phyloP scores from a whole-genome alignment of 2,888 invertebrate species.

The Achlya flavicornis region DNA sequence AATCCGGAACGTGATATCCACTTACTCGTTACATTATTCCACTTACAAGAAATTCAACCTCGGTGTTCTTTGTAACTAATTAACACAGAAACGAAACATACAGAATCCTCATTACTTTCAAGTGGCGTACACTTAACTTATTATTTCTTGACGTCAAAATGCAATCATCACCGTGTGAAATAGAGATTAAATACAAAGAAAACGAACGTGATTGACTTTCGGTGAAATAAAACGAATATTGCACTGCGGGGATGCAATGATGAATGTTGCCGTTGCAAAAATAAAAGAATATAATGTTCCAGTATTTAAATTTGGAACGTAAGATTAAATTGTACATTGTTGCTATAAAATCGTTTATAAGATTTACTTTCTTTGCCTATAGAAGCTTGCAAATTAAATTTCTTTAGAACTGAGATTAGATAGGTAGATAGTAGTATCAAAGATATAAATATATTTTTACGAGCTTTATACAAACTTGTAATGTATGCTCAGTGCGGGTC shows the following conservation, averaged over 20 bases:
- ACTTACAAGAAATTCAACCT: constrained; percentile 5
- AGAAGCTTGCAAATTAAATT: background rate
- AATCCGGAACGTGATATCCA: constrained; percentile 9
- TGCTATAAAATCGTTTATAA: background rate
- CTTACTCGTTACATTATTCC: constrained; percentile 4
- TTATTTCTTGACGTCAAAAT: constrained; percentile 41
- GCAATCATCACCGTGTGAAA: constrained; percentile 55
- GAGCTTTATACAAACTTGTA: no score
- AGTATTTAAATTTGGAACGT: constrained; percentile 30
- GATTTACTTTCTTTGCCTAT: background rate
- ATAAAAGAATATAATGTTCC: constrained; percentile 25
- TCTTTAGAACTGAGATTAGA: background rate
- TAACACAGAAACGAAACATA: constrained; percentile 5
- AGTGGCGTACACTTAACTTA: constrained; percentile 20
- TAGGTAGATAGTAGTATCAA: no score
- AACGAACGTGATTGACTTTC: constrained; percentile 59
- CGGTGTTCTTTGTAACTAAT: constrained; percentile 6
- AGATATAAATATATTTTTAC: no score
- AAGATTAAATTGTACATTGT: constrained; percentile 14
- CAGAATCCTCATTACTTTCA: constrained; percentile 2
- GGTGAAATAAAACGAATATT: constrained; percentile 34
- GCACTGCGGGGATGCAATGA: constrained; percentile 34
- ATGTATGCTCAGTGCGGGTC: no score
- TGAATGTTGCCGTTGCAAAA: constrained; percentile 19
- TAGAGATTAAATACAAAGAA: constrained; percentile 56